Base-by-base conservation (phyloP, 2,888 invertebrate species). In the Cheilosia urbana region DNA sequence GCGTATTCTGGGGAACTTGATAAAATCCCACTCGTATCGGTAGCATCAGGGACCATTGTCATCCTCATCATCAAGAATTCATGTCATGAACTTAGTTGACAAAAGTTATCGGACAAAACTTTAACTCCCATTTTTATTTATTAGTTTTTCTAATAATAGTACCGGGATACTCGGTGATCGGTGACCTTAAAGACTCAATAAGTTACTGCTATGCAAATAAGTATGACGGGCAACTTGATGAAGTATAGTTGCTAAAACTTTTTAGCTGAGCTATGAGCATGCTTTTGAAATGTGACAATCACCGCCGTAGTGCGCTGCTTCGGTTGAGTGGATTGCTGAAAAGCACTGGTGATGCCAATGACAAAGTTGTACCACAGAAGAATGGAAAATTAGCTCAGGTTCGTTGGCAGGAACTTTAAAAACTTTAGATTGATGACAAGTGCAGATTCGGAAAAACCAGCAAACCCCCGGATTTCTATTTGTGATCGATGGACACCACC, bases 141-240 rank as follows among this genome's bases (percentile, higher is more conserved):
- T 7, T 30, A 7, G 9, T n/a, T 30, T 15, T 45, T 37, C 19
- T 57, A 11, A 4, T 37, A 37, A 37, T 37, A 37, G 37, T 37
- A 1, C 37, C 0, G 37, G 30, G 68, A 30, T 30, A 9, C 30
- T 45, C 15, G 19, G 27, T 65, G 42, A 45, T 68, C 15, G 49
- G 42, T 53, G 55, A 62, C 69, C 47, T 69, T n/a, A 30, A 69
- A 62, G 53, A 69, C 76, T 24, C 11, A 51, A 53, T 68, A 68
- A 58, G 58, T 66, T 21, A 51, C 40, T 55, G 17, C 65, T 53
- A 76, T 76, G 68, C 68, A 76, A 60, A 76, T 62, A 68, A 42
- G 66, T 17, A 77, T 42, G 47, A 42, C 11, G 37, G 13, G 3
- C 13, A 27, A 69, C 9, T 53, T 53, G 69, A 69, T 77, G 62